Evolutionary conservation across 2,113 vertebrate species (phyloP).

Genomic region (Atrichornis clamosus): DNA sequence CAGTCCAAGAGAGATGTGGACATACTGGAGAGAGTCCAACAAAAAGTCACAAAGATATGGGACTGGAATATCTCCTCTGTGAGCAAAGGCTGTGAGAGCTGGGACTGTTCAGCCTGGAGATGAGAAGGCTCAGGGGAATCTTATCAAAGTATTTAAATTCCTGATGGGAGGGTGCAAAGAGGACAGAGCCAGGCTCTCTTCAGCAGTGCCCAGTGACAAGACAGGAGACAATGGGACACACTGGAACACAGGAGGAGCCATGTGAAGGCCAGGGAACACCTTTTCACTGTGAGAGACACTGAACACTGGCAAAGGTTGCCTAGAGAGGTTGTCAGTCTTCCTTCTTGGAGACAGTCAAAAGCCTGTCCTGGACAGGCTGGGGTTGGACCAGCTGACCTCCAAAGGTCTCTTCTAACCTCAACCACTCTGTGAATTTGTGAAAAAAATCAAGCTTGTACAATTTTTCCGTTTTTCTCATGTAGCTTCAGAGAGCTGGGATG

Average conservation of each 20-base stretch:
- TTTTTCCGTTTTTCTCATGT: not conserved
- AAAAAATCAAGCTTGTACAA: not conserved
- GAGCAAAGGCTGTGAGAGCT: not conserved
- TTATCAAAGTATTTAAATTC: not conserved
- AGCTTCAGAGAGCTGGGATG: not conserved
- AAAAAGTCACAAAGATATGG: not conserved
- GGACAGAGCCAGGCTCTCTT: not conserved
- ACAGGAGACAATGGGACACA: not conserved
- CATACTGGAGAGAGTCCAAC: not conserved
- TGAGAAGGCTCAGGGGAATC: not conserved
- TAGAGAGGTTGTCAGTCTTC: not conserved
- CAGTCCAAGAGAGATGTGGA: not conserved
- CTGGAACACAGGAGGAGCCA: not conserved
- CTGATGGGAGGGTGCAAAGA: not conserved
- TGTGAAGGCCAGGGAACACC: not conserved
- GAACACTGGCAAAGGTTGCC: not conserved
- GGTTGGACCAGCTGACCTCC: not conserved
- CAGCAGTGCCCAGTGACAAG: not conserved
- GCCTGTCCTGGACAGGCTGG: not conserved
- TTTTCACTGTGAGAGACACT: not conserved
- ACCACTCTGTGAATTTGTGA: not conserved
- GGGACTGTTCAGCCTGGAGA: not conserved
- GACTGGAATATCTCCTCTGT: not conserved
- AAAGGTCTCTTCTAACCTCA: not conserved
- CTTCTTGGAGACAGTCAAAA: not conserved